Evolutionary conservation across 2,888 invertebrate species (phyloP).

Genomic region (Phyto melanocephala): DNA sequence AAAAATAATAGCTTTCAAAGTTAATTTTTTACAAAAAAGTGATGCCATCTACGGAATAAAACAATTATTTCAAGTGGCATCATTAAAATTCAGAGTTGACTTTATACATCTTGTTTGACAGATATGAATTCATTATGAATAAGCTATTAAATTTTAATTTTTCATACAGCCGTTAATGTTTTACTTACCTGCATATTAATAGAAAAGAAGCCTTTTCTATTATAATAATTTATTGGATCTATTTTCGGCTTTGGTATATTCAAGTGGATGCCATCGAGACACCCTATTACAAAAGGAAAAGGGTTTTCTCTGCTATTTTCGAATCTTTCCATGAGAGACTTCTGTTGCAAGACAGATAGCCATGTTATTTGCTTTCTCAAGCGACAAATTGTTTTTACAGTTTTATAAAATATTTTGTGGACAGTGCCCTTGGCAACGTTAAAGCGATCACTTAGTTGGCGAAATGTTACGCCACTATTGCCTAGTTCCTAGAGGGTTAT

Average conservation of each 20-base stretch:
- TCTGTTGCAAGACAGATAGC: background rate
- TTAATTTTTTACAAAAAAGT: too few relatives aligned
- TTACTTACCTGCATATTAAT: conserved; percentile 29
- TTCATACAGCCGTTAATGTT: background rate
- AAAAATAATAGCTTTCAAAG: too few relatives aligned
- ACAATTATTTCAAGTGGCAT: too few relatives aligned
- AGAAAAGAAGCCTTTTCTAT: conserved; percentile 12
- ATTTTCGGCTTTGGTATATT: too few relatives aligned
- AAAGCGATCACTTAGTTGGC: conserved; percentile 2
- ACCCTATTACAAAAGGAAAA: conserved; percentile 10
- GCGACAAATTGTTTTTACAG: background rate
- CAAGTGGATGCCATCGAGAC: conserved; percentile 5
- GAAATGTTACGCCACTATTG: conserved; percentile 9
- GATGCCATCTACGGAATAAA: too few relatives aligned
- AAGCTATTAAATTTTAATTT: too few relatives aligned
- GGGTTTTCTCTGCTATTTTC: conserved; percentile 8
- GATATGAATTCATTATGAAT: too few relatives aligned
- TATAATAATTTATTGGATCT: conserved; percentile 2
- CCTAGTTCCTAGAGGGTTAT: background rate
- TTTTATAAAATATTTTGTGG: conserved; percentile 14
- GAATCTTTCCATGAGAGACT: background rate
- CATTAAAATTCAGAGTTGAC: too few relatives aligned
- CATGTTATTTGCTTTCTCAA: conserved; percentile 14
- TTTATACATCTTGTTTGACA: too few relatives aligned
- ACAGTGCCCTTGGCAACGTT: background rate